Evolutionary conservation across 2,797 vertebrate species (phyloP).

Genomic region (Anguilla marmorata): DNA sequence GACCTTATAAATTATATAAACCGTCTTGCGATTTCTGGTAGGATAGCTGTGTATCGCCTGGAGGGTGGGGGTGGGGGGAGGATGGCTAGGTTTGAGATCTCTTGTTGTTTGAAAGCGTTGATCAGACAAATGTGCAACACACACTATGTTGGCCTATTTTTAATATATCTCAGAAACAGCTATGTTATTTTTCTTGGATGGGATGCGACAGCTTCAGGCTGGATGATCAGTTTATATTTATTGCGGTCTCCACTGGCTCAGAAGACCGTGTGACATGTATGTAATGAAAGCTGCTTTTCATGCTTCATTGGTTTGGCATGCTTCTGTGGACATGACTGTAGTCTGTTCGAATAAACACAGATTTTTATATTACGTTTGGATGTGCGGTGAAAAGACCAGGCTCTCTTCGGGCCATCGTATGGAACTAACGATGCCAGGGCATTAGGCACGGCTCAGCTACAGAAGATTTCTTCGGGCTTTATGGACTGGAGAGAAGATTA

Average conservation of each 20-base stretch:
- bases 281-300: conserved; percentile 13
- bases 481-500: background rate
- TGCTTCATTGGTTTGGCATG: background rate
- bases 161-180: background rate
- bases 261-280: conserved; percentile 7
- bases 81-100: background rate
- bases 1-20: background rate
- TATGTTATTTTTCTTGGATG: background rate
- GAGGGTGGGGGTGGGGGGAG: background rate
- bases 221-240: background rate
- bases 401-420: background rate
- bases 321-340: background rate
- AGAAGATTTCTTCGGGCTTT: background rate
- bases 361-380: background rate
- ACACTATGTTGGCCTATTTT: background rate
- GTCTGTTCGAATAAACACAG: background rate
- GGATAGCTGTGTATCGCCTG: background rate
- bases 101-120: background rate
- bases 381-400: background rate
- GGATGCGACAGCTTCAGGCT: background rate
- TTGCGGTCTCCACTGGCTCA: background rate
- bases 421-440: background rate
- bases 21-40: background rate
- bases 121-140: background rate
- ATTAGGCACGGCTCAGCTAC: background rate